Base-by-base conservation (phyloP, 2,888 invertebrate genomes). In the Pocota personata region DNA sequence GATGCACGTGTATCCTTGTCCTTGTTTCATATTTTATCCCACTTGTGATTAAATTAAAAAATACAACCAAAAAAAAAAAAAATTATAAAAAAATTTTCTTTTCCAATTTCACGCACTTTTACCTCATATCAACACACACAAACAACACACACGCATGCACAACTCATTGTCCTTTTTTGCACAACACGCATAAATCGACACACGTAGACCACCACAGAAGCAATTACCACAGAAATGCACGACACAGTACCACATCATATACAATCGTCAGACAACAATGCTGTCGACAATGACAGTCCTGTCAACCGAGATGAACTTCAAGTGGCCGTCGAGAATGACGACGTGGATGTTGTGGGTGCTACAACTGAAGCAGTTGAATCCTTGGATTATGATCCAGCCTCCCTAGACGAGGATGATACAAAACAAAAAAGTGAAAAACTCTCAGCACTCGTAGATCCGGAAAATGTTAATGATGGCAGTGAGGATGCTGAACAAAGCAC, bases 171-270 rank as follows among this genome's bases (percentile, higher is more conserved):
- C 57, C 48, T 60, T 43, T 50, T 57, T 46, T 40, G 52, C 67
- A 67, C 64, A 24, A 55, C 27, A 32, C 21, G 19, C 69, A 69
- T n/a, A n/a, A n/a, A n/a, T 43, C n/a, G n/a, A 55, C n/a, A 57
- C 40, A 57, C 48, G 35, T 60, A 86, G 82, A 77, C 60, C 40
- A 86, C 82, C 72, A 82, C 84, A 48, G 80, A 75, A 86, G 84
- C 80, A 86, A 86, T 86, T 80, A 76, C 76, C 82, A 72, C 86
- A 72, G 86, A 87, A 73, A 82, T 87, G 82, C 73, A 73, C 72
- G 73, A 82, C 67, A 82, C 62, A 27, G 64, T 67, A 60, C 80
- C 58, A 52, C 60, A 67, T 16, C 69, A 69, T 62, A 40, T 78
- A 60, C 66, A 66, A 69, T 58, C 82, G 40, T 67, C 66, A 40